These are phyloP conservation scores for Thamnophis sirtalis DNA, from an alignment of 2,113 vertebrate genomes.

Conservation along the genomic window DNA sequence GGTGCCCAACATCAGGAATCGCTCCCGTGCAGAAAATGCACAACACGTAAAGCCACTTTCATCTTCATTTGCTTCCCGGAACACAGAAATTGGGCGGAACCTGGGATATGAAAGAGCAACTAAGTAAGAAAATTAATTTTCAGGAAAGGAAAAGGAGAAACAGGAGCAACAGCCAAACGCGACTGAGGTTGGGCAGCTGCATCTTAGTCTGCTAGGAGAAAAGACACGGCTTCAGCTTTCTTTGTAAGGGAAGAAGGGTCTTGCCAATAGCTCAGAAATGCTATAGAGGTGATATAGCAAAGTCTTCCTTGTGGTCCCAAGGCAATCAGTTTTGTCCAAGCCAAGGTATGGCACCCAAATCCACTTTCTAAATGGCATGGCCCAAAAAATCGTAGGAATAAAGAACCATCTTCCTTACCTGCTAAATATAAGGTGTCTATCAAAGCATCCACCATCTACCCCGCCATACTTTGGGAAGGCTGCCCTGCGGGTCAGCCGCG, in stretches of 20 bases:
- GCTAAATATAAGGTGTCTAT: constrained; percentile 98
- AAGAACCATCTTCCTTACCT: constrained; percentile 74
- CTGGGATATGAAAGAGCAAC: constrained; percentile 60
- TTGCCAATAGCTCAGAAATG: background rate
- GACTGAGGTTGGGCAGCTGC: background rate
- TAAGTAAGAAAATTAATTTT: background rate
- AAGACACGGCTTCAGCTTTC: background rate
- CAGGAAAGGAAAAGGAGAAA: background rate
- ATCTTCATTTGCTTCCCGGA: constrained; percentile 95
- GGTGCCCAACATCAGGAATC: constrained; percentile 96
- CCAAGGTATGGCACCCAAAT: background rate
- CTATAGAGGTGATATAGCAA: constrained; percentile 16
- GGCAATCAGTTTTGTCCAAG: background rate
- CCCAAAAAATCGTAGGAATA: constrained; percentile 19
- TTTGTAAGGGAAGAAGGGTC: background rate
- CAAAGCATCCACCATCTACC: constrained; percentile 96
- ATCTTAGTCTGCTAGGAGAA: background rate
- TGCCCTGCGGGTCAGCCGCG: constrained; percentile 88
- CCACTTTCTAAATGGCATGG: constrained; percentile 20
- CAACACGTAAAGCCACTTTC: constrained; percentile 98
- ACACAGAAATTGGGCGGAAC: constrained; percentile 97
- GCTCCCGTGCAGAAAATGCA: constrained; percentile 94
- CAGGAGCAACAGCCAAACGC: background rate
- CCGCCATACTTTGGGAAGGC: constrained; percentile 97
- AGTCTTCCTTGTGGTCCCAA: constrained; percentile 3